Base-by-base conservation (phyloP, 2,888 invertebrate species). In the Hyles lineata region DNA sequence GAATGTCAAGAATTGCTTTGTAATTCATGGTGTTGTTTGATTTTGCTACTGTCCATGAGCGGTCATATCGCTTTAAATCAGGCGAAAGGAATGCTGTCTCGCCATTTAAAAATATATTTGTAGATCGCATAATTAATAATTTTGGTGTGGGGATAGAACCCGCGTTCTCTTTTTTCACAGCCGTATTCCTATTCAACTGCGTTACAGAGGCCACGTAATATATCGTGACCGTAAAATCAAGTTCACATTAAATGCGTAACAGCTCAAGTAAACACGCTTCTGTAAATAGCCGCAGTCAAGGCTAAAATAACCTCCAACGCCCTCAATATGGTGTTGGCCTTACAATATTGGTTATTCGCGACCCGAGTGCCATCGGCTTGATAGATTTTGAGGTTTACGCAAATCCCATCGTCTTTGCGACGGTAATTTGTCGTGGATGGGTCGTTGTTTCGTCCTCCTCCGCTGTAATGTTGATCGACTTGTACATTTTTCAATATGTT, bases 371-470 rank as follows among this genome's bases (percentile, higher is more conserved):
- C 71, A 58, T 71, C 73, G 55, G 71, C 63, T 72, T 75, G 73
- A 75, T 75, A 71, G 73, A 75, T 75, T 72, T 71, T 58, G 71
- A 73, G 74, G 74, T 75, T 75, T 73, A 75, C 62, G 58, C 73
- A 75, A 73, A 75, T 75, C 73, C 70, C 73, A 43, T 73, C 71
- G 71, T 61, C 73, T 71, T 29, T 63, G 55, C 73, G n/a, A 35
- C 72, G 60, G 73, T 73, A 71, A 73, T 75, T 75, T 75, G 74
- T 75, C 73, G 62, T 58, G 55, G 61, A 70, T 35, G 62, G 71
- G 7, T 70, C 72, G 25, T 63, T 70, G 72, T 72, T 74, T 74
- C 70, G 70, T 72, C 58, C 52, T 71, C 61, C 23, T 61, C 19
- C 70, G 72, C 23, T 62, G 70, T 74, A 74, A 71, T 74, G 69